phyloP scores from a whole-genome alignment of 2,888 invertebrate genomes.

The Blastobasis lacticolella region DNA sequence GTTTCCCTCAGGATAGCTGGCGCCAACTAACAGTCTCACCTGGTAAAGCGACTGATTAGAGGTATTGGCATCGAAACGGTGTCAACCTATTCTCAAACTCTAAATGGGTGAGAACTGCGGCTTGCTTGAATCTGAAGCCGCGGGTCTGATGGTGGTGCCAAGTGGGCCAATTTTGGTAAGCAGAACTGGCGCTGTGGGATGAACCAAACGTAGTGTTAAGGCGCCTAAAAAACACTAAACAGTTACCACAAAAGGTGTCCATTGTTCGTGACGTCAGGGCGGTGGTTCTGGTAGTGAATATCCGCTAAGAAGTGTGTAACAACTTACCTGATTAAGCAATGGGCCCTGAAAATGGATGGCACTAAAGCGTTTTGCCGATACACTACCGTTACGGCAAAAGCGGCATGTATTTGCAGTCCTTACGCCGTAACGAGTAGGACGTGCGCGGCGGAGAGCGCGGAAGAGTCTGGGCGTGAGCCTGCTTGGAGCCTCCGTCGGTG shows the following conservation, averaged over 20 bases:
- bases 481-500: conserved; percentile 69
- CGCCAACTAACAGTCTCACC: conserved; percentile 71
- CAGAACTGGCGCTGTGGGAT: conserved; percentile 88
- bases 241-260: not conserved
- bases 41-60: conserved; percentile 86
- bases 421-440: conserved; percentile 77
- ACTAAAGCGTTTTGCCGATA: conserved; percentile 72
- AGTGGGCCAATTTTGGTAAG: conserved; percentile 82
- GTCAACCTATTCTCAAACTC: conserved; percentile 86
- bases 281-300: conserved; percentile 73
- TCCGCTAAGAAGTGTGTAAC: conserved; percentile 75
- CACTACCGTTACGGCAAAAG: conserved; percentile 54
- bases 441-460: conserved; percentile 63
- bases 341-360: conserved; percentile 80
- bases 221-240: too few relatives aligned
- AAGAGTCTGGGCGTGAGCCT: conserved; percentile 72
- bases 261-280: not conserved
- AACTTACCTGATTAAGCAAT: conserved; percentile 78
- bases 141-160: conserved; percentile 72
- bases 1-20: conserved; percentile 84
- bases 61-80: conserved; percentile 80
- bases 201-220: conserved; percentile 55
- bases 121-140: conserved; percentile 74
- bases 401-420: conserved; percentile 24
- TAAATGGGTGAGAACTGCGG: conserved; percentile 81